phyloP scores from a whole-genome alignment of 1,140 invertebrate species.

The Tribolium castaneum region DNA sequence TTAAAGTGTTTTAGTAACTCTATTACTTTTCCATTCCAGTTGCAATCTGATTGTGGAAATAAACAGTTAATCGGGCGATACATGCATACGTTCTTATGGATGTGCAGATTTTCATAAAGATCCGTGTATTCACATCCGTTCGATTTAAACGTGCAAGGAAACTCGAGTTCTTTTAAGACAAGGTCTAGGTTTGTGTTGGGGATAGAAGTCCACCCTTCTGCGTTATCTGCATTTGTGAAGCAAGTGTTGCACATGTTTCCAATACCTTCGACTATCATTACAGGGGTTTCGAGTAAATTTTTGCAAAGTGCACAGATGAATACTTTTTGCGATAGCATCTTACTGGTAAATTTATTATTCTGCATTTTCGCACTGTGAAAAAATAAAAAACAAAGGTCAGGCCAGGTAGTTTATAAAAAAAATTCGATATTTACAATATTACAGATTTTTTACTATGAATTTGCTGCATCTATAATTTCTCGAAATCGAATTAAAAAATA shows the following conservation, averaged over 20 bases:
- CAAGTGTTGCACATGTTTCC: slow-evolving; percentile 27
- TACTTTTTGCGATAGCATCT: slow-evolving; percentile 11
- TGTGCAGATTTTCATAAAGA: slow-evolving; percentile 40
- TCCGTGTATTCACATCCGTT: slow-evolving; percentile 47
- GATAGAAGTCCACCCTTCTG: neutral
- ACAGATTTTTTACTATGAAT: too few relatives aligned
- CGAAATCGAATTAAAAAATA: too few relatives aligned
- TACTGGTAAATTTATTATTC: neutral
- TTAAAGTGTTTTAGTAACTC: slow-evolving; percentile 53
- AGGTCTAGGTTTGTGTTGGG: slow-evolving; percentile 9
- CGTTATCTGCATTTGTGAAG: neutral
- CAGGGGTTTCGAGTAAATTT: neutral
- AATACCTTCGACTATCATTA: slow-evolving; percentile 24
- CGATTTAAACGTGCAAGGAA: slow-evolving; percentile 43
- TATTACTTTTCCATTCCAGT: slow-evolving; percentile 48
- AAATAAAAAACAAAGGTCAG: too few relatives aligned
- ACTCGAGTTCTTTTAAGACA: slow-evolving; percentile 10
- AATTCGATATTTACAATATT: too few relatives aligned
- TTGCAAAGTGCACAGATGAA: slow-evolving; percentile 8
- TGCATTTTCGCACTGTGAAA: neutral
- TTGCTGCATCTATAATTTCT: too few relatives aligned
- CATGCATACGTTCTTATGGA: slow-evolving; percentile 49
- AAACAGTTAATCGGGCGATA: slow-evolving; percentile 45
- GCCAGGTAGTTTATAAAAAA: too few relatives aligned
- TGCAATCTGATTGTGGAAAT: slow-evolving; percentile 43